These are phyloP conservation scores for Parasteatoda lunata DNA, from an alignment of 2,888 invertebrate species.

Conservation along the genomic window DNA sequence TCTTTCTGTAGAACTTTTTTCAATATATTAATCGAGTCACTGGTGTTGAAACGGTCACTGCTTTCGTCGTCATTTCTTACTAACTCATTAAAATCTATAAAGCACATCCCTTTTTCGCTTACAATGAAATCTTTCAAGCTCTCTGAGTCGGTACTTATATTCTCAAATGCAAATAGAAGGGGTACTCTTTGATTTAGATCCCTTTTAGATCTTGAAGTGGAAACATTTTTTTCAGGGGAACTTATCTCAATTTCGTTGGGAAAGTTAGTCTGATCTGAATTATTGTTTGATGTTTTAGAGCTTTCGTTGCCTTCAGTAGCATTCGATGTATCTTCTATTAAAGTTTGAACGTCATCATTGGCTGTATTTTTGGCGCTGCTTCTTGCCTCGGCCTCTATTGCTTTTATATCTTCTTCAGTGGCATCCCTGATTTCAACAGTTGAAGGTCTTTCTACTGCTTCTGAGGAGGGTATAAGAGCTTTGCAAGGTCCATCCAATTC, in stretches of 20 bases:
- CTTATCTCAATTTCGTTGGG: not conserved
- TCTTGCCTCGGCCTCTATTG: slow-evolving; percentile 36
- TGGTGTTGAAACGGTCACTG: slow-evolving; percentile 6
- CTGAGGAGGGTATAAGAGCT: slow-evolving; percentile 25
- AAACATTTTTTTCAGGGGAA: not conserved
- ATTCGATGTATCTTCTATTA: not conserved
- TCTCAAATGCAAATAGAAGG: slow-evolving; percentile 50
- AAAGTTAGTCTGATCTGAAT: not conserved
- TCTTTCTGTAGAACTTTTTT: slow-evolving; percentile 42
- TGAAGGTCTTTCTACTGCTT: slow-evolving; percentile 25
- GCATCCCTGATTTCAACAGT: slow-evolving; percentile 58
- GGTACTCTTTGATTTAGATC: slow-evolving; percentile 7
- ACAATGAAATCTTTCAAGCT: slow-evolving; percentile 40
- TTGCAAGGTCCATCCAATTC: slow-evolving; percentile 18
- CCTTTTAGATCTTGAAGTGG: not conserved
- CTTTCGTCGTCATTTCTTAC: slow-evolving; percentile 34
- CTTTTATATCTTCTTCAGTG: slow-evolving; percentile 53
- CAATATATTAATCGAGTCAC: slow-evolving; percentile 29
- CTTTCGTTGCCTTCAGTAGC: not conserved
- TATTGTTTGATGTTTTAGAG: not conserved
- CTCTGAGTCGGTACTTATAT: slow-evolving; percentile 35
- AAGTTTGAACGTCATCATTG: not conserved
- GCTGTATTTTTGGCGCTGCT: not conserved
- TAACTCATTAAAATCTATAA: slow-evolving; percentile 48
- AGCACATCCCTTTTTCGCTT: slow-evolving; percentile 54